These are phyloP conservation scores for Eugnorisma glareosa DNA, from an alignment of 2,888 invertebrate genomes.

Conservation along the genomic window DNA sequence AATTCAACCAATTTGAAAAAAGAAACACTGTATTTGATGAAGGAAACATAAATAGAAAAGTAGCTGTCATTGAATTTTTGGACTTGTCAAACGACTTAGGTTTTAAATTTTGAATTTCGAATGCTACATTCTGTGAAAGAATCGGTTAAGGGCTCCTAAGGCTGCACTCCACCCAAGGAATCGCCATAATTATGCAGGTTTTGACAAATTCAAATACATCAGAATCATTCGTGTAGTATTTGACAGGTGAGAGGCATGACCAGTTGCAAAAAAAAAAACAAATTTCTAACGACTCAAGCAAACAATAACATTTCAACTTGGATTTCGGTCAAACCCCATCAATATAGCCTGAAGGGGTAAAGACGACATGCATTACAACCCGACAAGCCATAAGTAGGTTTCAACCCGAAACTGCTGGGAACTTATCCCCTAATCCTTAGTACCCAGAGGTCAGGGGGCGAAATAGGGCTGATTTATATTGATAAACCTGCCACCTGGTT, in stretches of 20 bases:
- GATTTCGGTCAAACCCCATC: conserved; percentile 33
- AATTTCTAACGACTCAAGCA: neutral
- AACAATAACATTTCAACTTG: neutral
- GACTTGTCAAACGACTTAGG: too few species aligned
- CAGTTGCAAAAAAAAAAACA: neutral
- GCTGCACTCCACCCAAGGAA: too few species aligned
- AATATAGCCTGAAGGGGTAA: conserved; percentile 56
- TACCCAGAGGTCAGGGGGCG: conserved; percentile 74
- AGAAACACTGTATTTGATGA: neutral
- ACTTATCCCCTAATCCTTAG: conserved; percentile 73
- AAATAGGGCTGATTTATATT: conserved; percentile 74
- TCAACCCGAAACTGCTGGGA: conserved; percentile 73
- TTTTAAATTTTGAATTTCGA: neutral
- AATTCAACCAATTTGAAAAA: neutral
- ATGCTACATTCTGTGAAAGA: too few species aligned
- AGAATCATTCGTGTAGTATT: neutral
- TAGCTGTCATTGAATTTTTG: neutral
- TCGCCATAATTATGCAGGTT: neutral
- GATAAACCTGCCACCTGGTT: conserved; percentile 72
- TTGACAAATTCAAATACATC: neutral
- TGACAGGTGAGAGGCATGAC: neutral
- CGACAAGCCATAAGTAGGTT: conserved; percentile 64
- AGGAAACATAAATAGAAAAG: neutral
- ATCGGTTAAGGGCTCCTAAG: too few species aligned
- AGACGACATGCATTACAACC: conserved; percentile 47